Evolutionary conservation across 1,140 invertebrate genomes (phyloP).

Genomic region (Drosophila setifemur): DNA sequence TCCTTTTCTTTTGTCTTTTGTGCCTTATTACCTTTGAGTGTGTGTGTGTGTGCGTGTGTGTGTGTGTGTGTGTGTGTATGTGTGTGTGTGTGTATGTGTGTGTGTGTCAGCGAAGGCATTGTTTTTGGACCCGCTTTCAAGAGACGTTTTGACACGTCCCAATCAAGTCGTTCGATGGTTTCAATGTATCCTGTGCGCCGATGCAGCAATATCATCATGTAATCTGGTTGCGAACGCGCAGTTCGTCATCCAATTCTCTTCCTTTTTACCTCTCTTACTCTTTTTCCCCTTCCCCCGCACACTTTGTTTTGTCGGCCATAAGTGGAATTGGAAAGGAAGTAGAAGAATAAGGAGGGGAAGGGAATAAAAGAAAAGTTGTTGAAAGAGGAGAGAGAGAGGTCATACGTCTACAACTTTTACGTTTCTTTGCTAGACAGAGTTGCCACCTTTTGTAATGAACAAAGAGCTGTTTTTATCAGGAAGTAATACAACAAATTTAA

Average conservation of each 20-base stretch:
- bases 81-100: conserved; percentile 7
- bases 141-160: conserved; percentile 17
- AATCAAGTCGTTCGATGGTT: not conserved
- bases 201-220: conserved; percentile 44
- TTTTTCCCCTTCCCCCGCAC: not conserved
- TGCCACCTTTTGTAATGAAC: too few relatives aligned
- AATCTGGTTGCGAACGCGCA: conserved; percentile 46
- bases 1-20: conserved; percentile 37
- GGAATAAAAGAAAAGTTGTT: not conserved
- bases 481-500: too few relatives aligned
- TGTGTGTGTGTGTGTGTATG: not conserved
- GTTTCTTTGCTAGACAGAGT: not conserved
- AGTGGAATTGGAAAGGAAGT: not conserved
- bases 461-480: too few relatives aligned
- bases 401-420: not conserved
- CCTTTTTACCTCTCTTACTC: not conserved
- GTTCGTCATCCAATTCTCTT: conserved; percentile 14
- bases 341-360: not conserved
- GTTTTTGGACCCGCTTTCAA: conserved; percentile 10
- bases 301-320: conserved; percentile 1
- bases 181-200: conserved; percentile 41
- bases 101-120: conserved; percentile 16
- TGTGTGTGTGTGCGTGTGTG: conserved; percentile 3
- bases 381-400: not conserved
- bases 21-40: conserved; percentile 39